Base-by-base conservation (phyloP, 2,797 vertebrate genomes). In the Stomatorhinus walkeri region DNA sequence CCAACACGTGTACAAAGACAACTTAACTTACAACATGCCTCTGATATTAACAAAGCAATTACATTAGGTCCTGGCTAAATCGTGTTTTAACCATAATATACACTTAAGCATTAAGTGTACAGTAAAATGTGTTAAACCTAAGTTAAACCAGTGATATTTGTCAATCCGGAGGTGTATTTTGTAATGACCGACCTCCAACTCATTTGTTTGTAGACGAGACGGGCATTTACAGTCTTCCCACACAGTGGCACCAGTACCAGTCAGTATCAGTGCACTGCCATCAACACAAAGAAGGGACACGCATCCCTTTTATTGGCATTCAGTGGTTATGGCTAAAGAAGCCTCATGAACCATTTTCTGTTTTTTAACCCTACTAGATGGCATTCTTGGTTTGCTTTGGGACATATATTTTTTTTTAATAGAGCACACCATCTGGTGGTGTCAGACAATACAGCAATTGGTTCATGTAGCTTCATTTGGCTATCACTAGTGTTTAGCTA, bases 1-100 rank as follows among this genome's bases (percentile, higher is more conserved):
- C 88, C 56, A 87, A 89, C 56, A 68, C 85, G 83, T 81, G 61
- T 52, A 89, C 88, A 79, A 88, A 89, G 52, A 85, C 87, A 49
- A 76, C 61, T 68, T 52, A 88, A 89, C 87, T 59, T 59, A 51
- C 52, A 36, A 61, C 84, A 51, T 88, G 72, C 83, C 79, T 54
- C 28, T 56, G 36, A 87, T 19, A 54, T 86, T 36, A 59, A 87
- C 32, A 56, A 54, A 87, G 84, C 84, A 86, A 36, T 86, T 56
- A 84, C 81, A 22, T 12, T 51, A 24, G 72, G 36, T 43, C 72
- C 40, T 40, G 32, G 36, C 19, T 43, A 79, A 79, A n/a, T 79
- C 6, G 0, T 51, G 12, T 46, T 84, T 48, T 8, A 48, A 84
- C 43, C 79, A 83, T 51, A 16, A 85, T 10, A 83, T 83, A 52